phyloP scores from a whole-genome alignment of 1,140 invertebrate species.

The Planococcus citri region DNA sequence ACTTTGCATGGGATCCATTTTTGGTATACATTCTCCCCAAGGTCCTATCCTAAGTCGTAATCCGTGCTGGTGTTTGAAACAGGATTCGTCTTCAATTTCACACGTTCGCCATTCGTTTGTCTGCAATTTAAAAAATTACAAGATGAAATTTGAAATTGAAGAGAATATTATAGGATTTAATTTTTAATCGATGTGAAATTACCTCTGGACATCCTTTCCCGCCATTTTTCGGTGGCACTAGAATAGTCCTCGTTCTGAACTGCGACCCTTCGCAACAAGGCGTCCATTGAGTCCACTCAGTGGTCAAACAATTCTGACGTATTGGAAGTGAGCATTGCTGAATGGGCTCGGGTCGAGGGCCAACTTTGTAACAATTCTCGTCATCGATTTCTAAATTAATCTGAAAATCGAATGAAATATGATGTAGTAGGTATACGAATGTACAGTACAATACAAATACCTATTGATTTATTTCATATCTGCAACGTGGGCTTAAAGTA shows the following conservation, averaged over 20 bases:
- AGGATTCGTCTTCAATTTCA: constrained; percentile 27
- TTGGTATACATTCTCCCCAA: constrained; percentile 29
- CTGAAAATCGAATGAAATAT: constrained; percentile 25
- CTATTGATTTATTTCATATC: not conserved
- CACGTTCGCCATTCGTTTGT: constrained; percentile 32
- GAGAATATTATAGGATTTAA: not conserved
- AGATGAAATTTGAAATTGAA: not conserved
- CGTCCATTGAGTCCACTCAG: constrained; percentile 32
- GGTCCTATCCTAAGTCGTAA: constrained; percentile 29
- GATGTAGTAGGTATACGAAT: too few relatives aligned
- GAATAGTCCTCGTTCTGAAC: constrained; percentile 29
- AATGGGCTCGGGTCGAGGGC: constrained; percentile 28
- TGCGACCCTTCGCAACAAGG: constrained; percentile 29
- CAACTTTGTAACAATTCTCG: constrained; percentile 31
- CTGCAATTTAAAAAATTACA: constrained; percentile 26
- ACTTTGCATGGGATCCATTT: constrained; percentile 15
- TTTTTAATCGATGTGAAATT: too few relatives aligned
- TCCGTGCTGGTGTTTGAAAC: constrained; percentile 21
- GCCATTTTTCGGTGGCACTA: constrained; percentile 31
- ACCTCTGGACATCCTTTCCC: constrained; percentile 32
- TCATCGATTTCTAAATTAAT: constrained; percentile 30
- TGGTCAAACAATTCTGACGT: constrained; percentile 32
- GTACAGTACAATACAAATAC: not conserved
- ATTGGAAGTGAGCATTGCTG: constrained; percentile 30
- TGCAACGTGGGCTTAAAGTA: too few relatives aligned